phyloP scores from a whole-genome alignment of 2,113 vertebrate genomes.

The Progne subis region DNA sequence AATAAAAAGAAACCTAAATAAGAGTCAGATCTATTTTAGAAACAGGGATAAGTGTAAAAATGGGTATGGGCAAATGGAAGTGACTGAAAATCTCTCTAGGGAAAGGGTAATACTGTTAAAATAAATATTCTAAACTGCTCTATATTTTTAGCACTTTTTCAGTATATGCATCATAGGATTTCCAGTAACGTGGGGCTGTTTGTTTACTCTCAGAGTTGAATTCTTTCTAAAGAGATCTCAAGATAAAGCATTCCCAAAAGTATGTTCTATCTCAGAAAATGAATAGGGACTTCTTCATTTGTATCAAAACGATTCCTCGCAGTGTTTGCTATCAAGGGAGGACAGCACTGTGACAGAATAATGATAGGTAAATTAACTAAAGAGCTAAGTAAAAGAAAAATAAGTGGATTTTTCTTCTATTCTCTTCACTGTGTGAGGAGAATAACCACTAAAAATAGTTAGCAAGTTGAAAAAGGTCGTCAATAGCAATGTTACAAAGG shows the following conservation, averaged over 20 bases:
- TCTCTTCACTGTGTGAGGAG: neutral
- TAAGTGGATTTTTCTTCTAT: neutral
- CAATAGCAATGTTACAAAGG: neutral
- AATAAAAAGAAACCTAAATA: slow-evolving; percentile 1
- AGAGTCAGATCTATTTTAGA: slow-evolving; percentile 21
- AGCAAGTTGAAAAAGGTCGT: neutral
- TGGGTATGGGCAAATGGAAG: slow-evolving; percentile 22
- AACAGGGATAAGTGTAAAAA: slow-evolving; percentile 26
- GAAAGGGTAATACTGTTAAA: slow-evolving; percentile 33
- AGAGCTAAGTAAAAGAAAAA: neutral
- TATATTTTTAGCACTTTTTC: neutral
- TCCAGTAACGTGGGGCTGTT: neutral
- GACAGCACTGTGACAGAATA: neutral
- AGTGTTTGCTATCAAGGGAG: neutral
- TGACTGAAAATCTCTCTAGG: slow-evolving; percentile 19
- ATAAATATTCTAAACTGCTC: neutral
- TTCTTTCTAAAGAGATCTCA: neutral
- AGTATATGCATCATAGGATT: neutral
- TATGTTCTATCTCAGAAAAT: neutral
- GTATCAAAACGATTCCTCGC: neutral
- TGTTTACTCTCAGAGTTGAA: neutral
- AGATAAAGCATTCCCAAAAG: neutral
- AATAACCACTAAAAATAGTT: neutral
- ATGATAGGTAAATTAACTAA: neutral
- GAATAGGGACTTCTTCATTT: neutral